Base-by-base conservation (phyloP, 2,797 vertebrate genomes). In the Tinamus major region DNA sequence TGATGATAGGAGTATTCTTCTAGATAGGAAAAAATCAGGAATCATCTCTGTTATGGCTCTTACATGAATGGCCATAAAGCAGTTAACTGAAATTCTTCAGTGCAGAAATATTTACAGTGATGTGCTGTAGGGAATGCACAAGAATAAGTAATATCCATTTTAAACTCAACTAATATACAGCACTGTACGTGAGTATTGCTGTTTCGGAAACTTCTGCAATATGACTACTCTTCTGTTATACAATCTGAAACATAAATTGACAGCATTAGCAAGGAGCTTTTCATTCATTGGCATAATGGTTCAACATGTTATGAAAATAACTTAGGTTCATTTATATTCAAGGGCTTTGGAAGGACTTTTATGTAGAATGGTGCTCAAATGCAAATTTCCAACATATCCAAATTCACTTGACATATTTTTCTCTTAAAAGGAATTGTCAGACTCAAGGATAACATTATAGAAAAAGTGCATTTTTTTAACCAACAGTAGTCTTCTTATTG, bases 271-370 rank as follows among this genome's bases (percentile, higher is more conserved):
- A 49, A 78, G 75, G 56, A 88, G 63, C 51, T 95, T 94, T 94
- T 85, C 62, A 87, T 92, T 93, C 71, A 75, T 11, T 93, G 92
- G 77, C 58, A 62, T 92, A 94, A 88, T 88, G 58, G 74, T 79
- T 94, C 74, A 75, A 71, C 2, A 0, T 92, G 82, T 79, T 90
- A 91, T 51, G 79, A 78, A 94, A 93, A 93, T 93, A 95, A 87
- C 82, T 92, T 87, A 58, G 59, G 77, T 75, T 92, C 78, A 89
- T 95, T 95, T 90, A 51, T 82, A 94, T 92, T 95, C 87, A 96
- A 97, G 90, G 83, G 78, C 77, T 94, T 89, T 95, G 89, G 93
- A 95, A 95, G 74, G 90, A 93, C 79, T 92, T 95, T 90, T 71
- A 93, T 78, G 77, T 68, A 87, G 72, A 87, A 91, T 48, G 49